A percentile compares a stretch with the other conserved stretches of the same genome.
These are phyloP conservation scores for Zaprionus lineosus DNA, from an alignment of 2,888 invertebrate genomes.

Conservation along the genomic window DNA sequence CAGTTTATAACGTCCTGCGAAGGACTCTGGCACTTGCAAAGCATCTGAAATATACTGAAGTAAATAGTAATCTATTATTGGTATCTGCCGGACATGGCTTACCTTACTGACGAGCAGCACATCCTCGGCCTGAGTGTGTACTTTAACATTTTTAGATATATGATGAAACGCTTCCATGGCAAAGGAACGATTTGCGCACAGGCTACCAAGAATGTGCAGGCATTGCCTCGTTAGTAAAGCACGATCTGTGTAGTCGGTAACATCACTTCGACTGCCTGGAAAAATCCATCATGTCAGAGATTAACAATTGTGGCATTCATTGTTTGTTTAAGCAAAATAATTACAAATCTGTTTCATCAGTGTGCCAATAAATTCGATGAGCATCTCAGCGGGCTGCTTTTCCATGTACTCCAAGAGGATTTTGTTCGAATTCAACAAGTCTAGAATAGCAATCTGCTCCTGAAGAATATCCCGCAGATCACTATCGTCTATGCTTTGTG, in stretches of 20 bases:
- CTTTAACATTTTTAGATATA: constrained; percentile 16
- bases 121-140: constrained; percentile 9
- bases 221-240: constrained; percentile 40
- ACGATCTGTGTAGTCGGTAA: constrained; percentile 46
- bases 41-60: constrained; percentile 56
- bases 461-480: constrained; percentile 69
- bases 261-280: constrained; percentile 21
- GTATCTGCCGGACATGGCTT: background rate
- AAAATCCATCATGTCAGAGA: background rate
- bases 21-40: constrained; percentile 66
- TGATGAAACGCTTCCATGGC: constrained; percentile 65
- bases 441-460: constrained; percentile 58
- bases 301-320: background rate
- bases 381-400: constrained; percentile 74
- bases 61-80: background rate
- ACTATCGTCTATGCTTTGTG: constrained; percentile 44
- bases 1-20: constrained; percentile 59
- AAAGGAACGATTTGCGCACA: constrained; percentile 69
- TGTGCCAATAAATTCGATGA: constrained; percentile 67
- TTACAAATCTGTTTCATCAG: constrained; percentile 66
- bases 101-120: constrained; percentile 72
- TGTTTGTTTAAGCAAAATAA: background rate
- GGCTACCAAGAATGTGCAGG: constrained; percentile 61
- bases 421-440: constrained; percentile 59
- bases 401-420: constrained; percentile 66